Conservation (phyloP, 1,140 invertebrate species). For the Drosophila mauritiana region DNA sequence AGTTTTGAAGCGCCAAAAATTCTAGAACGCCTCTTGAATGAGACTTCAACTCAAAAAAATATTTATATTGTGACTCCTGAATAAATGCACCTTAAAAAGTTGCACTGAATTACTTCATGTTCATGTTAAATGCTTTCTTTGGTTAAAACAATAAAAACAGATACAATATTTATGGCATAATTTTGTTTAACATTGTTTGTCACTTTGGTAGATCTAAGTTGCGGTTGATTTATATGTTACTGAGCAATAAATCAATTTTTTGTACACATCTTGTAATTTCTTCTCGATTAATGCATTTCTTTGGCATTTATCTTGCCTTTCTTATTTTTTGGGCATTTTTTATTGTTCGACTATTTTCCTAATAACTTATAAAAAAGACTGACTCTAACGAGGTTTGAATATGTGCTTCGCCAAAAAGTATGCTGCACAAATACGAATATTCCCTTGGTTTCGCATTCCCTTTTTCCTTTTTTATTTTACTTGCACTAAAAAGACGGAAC, state of each 20-base stretch:
- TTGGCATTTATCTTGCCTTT: neutral
- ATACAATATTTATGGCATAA: too few relatives aligned
- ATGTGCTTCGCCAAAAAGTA: constrained; percentile 7
- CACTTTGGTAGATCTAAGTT: too few relatives aligned
- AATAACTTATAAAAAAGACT: neutral
- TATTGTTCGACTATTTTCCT: neutral
- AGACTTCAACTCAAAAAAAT: neutral
- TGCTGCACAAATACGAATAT: constrained; percentile 19
- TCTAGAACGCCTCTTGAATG: neutral
- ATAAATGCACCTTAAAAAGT: too few relatives aligned
- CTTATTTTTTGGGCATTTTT: neutral
- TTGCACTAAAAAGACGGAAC: constrained; percentile 7
- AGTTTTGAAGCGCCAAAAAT: constrained; percentile 7
- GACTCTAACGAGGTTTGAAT: neutral
- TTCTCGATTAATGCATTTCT: neutral
- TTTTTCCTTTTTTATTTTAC: constrained; percentile 10
- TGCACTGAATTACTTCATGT: too few relatives aligned
- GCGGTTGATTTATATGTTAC: too few relatives aligned
- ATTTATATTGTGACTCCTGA: neutral
- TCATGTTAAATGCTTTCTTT: too few relatives aligned
- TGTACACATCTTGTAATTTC: too few relatives aligned
- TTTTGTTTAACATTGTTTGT: too few relatives aligned
- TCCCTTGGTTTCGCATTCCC: neutral
- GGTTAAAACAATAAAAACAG: too few relatives aligned
- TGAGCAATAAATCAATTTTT: too few relatives aligned